These are phyloP conservation scores for Heterodera carotae DNA, from an alignment of 1,140 invertebrate species.

Conservation along the genomic window DNA sequence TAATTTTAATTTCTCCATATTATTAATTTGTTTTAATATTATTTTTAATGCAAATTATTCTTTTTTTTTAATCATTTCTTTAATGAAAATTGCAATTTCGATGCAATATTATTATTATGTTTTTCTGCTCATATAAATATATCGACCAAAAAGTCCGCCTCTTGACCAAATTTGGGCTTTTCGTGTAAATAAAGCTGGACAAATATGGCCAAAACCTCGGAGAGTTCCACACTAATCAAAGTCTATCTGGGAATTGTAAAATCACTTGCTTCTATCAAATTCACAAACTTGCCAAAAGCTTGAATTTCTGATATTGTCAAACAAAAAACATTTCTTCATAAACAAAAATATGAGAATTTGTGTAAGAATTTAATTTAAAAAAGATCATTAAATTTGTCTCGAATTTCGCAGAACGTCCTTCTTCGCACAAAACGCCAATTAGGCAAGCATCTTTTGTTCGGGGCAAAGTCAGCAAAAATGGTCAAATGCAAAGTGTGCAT, in stretches of 20 bases:
- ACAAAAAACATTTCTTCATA: not conserved
- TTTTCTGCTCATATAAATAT: not conserved
- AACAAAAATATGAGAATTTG: not conserved
- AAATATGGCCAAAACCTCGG: not conserved
- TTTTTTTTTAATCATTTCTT: no score
- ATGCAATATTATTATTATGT: no score
- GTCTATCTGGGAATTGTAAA: not conserved
- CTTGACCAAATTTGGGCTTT: not conserved
- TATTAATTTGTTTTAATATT: no score
- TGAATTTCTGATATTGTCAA: not conserved
- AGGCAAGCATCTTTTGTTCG: slow-evolving; percentile 29
- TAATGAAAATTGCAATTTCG: no score
- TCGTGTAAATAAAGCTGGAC: not conserved
- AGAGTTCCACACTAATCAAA: no score
- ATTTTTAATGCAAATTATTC: no score
- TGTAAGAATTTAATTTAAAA: slow-evolving; percentile 1
- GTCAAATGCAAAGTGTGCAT: slow-evolving; percentile 36
- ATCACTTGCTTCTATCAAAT: not conserved
- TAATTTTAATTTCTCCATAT: no score
- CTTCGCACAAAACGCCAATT: slow-evolving; percentile 38
- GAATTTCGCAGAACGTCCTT: slow-evolving; percentile 31
- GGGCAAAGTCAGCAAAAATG: slow-evolving; percentile 35
- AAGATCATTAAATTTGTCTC: not conserved
- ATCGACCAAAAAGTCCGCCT: not conserved
- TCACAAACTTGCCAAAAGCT: not conserved